Evolutionary conservation across 2,888 invertebrate genomes (phyloP), one percentile per base, ranked within the genome.

Genomic region (Cordilura impudica): DNA sequence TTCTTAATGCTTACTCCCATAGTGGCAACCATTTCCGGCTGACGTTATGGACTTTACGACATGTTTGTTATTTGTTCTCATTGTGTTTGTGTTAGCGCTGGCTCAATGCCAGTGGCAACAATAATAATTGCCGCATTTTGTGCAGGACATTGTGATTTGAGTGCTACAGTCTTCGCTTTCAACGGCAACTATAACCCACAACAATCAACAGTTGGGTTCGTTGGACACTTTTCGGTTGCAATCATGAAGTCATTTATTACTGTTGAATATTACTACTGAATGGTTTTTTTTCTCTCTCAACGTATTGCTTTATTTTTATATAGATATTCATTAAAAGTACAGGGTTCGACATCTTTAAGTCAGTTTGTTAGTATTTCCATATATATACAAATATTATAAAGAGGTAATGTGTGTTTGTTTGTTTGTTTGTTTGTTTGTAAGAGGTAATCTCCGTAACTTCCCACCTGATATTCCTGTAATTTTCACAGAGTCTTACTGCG

Each of bases 71-170:
- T 45, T 60, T 60, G 60, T 65, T 53, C 26, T 14, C 65, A 73
- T 65, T 53, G 23, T 78, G 73, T 63, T 18, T 35, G 35, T 35
- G 35, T 39, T 39, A 4, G 2, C n/a, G 18, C 60, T 75, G 76
- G 78, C 73, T 66, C 53, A 60, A 61, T 74, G 78, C 78, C 78
- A 78, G 74, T 61, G 43, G 47, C 63, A 26, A 35, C 47, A 54
- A 66, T 31, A 60, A 74, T 74, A 78, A 78, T 78, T 78, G 78
- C 66, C 60, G 65, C 70, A 78, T 65, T 61, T 78, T 60, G 54
- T 70, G 51, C 60, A 70, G 74, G 54, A 70, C 70, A 72, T 63
- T 61, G 49, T 21, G 35, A n/a, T 39, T 26, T 39, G 73, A 73
- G 54, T 60, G 60, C 35, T 39, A 0, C n/a, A 4, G 1, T 12